A percentile compares a stretch with the other conserved stretches of the same genome.
phyloP scores from a whole-genome alignment of 64 coral and sea anemone genomes.

The Montipora sp. region DNA sequence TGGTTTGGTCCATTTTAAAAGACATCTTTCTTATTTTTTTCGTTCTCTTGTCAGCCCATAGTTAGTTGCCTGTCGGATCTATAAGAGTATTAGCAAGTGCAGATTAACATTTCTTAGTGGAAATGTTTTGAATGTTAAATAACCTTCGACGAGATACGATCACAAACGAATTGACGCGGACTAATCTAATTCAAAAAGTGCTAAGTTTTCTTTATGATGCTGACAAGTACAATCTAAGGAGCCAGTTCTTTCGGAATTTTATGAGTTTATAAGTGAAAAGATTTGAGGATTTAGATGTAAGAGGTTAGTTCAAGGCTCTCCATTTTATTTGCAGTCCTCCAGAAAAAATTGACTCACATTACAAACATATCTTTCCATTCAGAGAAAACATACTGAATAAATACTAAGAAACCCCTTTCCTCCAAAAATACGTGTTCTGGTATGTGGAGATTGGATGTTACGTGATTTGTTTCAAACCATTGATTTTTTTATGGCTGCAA shows the following conservation, averaged over 20 bases:
- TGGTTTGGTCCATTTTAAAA: too few relatives aligned
- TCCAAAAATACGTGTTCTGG: not conserved
- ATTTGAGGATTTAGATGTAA: not conserved
- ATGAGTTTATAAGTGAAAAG: not conserved
- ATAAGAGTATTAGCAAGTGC: not conserved
- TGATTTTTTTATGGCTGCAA: not conserved
- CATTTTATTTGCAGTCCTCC: too few relatives aligned
- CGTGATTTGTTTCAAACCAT: not conserved
- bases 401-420: too few relatives aligned
- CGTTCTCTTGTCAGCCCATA: too few relatives aligned
- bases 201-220: not conserved
- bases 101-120: conserved; percentile 36
- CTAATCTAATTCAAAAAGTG: not conserved
- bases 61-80: too few relatives aligned
- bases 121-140: conserved; percentile 26
- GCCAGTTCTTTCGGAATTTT: not conserved
- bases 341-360: too few relatives aligned
- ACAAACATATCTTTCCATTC: too few relatives aligned
- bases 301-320: too few relatives aligned
- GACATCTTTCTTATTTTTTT: too few relatives aligned
- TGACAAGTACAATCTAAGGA: not conserved
- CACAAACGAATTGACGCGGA: not conserved
- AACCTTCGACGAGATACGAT: conserved; percentile 18
- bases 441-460: not conserved
- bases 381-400: too few relatives aligned